Percentiles rank a stretch among this genome's conserved stretches.
phyloP scores from a whole-genome alignment of 2,888 invertebrate species.

The Mechanitis mazaeus region DNA sequence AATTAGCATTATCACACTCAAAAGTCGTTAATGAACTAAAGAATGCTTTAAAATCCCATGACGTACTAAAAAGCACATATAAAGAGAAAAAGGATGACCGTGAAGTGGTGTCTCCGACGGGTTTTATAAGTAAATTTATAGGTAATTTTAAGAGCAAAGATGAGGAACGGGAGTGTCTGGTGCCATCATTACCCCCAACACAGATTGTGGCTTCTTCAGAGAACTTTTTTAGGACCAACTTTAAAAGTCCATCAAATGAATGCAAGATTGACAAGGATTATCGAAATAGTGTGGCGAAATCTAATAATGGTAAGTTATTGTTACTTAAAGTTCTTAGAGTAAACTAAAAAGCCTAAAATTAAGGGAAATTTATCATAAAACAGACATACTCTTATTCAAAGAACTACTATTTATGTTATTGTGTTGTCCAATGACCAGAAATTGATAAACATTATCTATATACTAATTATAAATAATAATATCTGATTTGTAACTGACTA shows the following conservation, averaged over 20 bases:
- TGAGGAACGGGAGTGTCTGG: conserved; percentile 63
- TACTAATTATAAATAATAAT: no score
- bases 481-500: no score
- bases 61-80: conserved; percentile 47
- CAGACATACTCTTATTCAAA: no score
- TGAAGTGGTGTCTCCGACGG: conserved; percentile 54
- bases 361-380: no score
- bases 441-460: no score
- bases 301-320: conserved; percentile 58
- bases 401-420: no score
- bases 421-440: no score
- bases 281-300: conserved; percentile 57
- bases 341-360: background rate
- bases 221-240: conserved; percentile 69
- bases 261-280: conserved; percentile 60
- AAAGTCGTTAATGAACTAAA: conserved; percentile 70
- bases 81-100: conserved; percentile 45
- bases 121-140: conserved; percentile 67
- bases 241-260: conserved; percentile 59
- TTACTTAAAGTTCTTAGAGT: background rate
- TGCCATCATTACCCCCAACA: conserved; percentile 42
- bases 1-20: conserved; percentile 65
- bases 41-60: conserved; percentile 67
- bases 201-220: conserved; percentile 70
- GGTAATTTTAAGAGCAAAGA: conserved; percentile 66